These are phyloP conservation scores for Agonopterix arenella DNA, from an alignment of 2,888 invertebrate species.

Conservation along the genomic window DNA sequence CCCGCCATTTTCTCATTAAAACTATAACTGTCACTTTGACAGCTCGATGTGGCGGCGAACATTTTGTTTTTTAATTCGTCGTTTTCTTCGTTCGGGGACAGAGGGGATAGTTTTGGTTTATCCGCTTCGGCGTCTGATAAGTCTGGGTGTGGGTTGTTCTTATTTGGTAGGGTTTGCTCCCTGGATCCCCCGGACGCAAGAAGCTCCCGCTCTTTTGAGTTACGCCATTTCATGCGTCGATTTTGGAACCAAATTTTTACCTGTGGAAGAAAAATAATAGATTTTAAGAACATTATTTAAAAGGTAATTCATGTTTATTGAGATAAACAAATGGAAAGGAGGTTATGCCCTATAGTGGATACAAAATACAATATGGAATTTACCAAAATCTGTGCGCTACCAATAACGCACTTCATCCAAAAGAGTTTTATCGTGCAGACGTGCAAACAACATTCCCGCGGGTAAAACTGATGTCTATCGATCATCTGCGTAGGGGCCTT, in stretches of 20 bases:
- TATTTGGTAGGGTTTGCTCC: constrained; percentile 96
- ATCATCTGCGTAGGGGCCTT: too few relatives aligned
- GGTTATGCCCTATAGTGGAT: too few relatives aligned
- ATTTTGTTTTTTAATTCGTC: constrained; percentile 48
- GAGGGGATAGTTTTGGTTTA: constrained; percentile 81
- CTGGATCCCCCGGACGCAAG: constrained; percentile 95
- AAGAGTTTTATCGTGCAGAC: too few relatives aligned
- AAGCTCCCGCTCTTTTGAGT: constrained; percentile 96
- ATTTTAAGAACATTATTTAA: too few relatives aligned
- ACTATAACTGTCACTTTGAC: constrained; percentile 40
- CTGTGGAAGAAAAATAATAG: constrained; percentile 36
- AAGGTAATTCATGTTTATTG: too few relatives aligned
- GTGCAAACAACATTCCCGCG: too few relatives aligned
- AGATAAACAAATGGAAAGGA: too few relatives aligned
- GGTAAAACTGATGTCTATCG: too few relatives aligned
- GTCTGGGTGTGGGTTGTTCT: constrained; percentile 97
- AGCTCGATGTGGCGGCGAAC: constrained; percentile 48
- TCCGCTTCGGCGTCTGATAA: constrained; percentile 93
- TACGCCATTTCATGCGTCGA: constrained; percentile 99
- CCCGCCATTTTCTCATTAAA: constrained; percentile 61
- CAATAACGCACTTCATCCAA: too few relatives aligned
- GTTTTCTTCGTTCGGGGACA: constrained; percentile 64
- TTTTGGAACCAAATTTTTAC: constrained; percentile 94
- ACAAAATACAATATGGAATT: too few relatives aligned
- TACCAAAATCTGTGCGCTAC: too few relatives aligned